Evolutionary conservation across 2,888 invertebrate species (phyloP).

Genomic region (Lottia scabra): DNA sequence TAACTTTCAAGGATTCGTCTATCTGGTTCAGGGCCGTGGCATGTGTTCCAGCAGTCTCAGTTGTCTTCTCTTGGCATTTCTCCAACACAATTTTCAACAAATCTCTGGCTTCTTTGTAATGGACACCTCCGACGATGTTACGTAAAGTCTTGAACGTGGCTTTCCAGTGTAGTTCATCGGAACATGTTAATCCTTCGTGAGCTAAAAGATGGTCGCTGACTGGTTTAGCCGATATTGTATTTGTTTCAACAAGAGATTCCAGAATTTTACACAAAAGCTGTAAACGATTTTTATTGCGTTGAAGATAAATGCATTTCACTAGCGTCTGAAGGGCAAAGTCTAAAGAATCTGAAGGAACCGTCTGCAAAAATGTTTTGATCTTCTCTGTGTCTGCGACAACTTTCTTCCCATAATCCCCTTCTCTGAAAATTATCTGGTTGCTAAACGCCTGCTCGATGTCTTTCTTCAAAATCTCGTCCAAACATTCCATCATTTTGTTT

Average conservation of each 20-base stretch:
- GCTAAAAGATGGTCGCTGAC: slow-evolving; percentile 88
- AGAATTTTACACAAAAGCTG: slow-evolving; percentile 81
- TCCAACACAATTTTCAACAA: slow-evolving; percentile 75
- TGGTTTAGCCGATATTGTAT: slow-evolving; percentile 72
- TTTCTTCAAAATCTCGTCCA: slow-evolving; percentile 25
- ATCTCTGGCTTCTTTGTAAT: slow-evolving; percentile 83
- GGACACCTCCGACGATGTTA: slow-evolving; percentile 88
- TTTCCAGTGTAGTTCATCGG: slow-evolving; percentile 89
- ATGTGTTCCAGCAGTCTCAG: background rate
- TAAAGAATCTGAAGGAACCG: slow-evolving; percentile 74
- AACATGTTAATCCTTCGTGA: slow-evolving; percentile 85
- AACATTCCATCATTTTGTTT: background rate
- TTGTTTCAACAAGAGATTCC: slow-evolving; percentile 80
- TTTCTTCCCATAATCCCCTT: slow-evolving; percentile 79
- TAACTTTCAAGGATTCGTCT: slow-evolving; percentile 71
- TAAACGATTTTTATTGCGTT: slow-evolving; percentile 81
- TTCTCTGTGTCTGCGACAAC: background rate
- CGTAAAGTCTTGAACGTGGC: slow-evolving; percentile 87
- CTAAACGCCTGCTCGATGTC: slow-evolving; percentile 85
- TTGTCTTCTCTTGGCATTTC: slow-evolving; percentile 78
- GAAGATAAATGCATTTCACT: slow-evolving; percentile 79
- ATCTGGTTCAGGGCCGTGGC: background rate
- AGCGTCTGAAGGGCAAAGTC: slow-evolving; percentile 83
- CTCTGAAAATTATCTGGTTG: slow-evolving; percentile 84
- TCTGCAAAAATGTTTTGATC: slow-evolving; percentile 3